Evolutionary conservation across 2,888 invertebrate genomes (phyloP).

Genomic region (Dynastes grantii): DNA sequence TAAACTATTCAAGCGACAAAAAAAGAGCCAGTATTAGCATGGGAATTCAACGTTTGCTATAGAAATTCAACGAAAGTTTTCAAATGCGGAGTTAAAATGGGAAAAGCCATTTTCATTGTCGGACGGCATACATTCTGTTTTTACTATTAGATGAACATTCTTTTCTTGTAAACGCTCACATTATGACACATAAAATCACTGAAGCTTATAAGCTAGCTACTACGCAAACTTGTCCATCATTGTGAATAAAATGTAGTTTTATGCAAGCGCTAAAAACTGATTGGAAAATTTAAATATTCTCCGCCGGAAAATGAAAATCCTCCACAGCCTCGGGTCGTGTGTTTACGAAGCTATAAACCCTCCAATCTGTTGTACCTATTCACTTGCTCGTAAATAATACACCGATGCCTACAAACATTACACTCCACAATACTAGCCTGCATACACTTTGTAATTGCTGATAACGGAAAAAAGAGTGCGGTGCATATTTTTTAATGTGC

Average conservation of each 20-base stretch:
- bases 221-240: not conserved
- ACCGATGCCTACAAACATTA: not conserved
- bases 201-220: not conserved
- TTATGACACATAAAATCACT: not conserved
- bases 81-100: no score
- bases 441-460: constrained; percentile 23
- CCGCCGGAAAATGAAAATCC: constrained; percentile 12
- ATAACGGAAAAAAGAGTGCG: constrained; percentile 3
- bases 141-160: not conserved
- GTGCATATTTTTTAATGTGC: not conserved
- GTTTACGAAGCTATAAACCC: constrained; percentile 31
- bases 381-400: constrained; percentile 22
- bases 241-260: constrained; percentile 17
- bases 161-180: not conserved
- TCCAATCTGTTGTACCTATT: not conserved
- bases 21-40: no score
- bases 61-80: no score
- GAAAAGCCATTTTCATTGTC: no score
- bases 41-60: no score
- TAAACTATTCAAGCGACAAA: no score
- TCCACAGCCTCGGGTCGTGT: not conserved
- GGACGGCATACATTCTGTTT: not conserved
- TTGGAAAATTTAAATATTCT: constrained; percentile 14
- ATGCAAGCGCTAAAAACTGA: constrained; percentile 2
- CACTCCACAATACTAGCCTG: not conserved